Conservation (phyloP, 2,113 vertebrate species). For the Todiramphus chloris region DNA sequence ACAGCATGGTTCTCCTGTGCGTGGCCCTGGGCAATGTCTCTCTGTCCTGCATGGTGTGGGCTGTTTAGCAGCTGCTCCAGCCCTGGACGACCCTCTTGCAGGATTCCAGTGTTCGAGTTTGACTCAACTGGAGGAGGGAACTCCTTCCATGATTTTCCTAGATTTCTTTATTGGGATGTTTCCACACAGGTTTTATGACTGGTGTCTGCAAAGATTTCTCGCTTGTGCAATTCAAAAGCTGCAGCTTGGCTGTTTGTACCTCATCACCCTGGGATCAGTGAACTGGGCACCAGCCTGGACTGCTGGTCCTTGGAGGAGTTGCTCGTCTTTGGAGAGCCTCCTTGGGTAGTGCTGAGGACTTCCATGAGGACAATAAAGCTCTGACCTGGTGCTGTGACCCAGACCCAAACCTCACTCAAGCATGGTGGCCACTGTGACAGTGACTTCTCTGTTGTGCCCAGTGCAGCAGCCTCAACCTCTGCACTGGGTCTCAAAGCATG, state of each 20-base stretch:
- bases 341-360: background rate
- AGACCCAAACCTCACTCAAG: fast-evolving
- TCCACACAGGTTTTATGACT: background rate
- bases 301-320: background rate
- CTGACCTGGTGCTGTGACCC: background rate
- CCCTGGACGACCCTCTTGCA: background rate
- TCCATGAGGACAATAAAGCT: background rate
- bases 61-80: background rate
- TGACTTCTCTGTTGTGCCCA: background rate
- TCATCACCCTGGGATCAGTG: background rate
- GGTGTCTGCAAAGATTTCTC: background rate
- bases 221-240: background rate
- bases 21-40: background rate
- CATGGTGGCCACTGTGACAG: background rate
- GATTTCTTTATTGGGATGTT: background rate
- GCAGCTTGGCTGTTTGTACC: background rate
- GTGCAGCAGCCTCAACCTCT: background rate
- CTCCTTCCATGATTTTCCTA: background rate
- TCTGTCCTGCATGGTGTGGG: background rate
- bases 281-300: background rate
- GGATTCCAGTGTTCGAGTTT: background rate
- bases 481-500: background rate
- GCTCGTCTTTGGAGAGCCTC: background rate
- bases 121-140: background rate
- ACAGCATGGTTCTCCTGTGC: background rate